phyloP scores from a whole-genome alignment of 2,113 vertebrate genomes.

The Toxotes chatareus region DNA sequence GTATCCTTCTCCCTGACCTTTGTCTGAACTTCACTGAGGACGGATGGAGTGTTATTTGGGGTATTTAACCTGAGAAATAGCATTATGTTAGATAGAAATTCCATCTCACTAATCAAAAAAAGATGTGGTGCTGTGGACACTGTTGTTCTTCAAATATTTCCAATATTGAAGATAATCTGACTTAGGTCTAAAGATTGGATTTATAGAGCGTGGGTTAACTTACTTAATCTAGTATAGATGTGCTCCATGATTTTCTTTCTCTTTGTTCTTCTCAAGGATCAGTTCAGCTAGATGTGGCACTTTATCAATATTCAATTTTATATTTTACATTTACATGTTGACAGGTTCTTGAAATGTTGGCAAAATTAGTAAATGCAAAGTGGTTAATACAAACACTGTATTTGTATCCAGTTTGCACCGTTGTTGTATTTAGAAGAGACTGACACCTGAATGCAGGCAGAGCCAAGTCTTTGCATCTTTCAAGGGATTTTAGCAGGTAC shows the following conservation, averaged over 20 bases:
- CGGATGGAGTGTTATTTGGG: background rate
- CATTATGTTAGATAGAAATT: slow-evolving; percentile 28
- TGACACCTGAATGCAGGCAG: background rate
- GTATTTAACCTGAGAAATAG: slow-evolving; percentile 37
- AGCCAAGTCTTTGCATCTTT: background rate
- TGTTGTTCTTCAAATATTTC: slow-evolving; percentile 8
- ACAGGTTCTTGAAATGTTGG: background rate
- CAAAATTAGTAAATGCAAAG: background rate
- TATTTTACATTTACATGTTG: slow-evolving; percentile 1
- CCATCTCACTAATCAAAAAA: slow-evolving; percentile 27
- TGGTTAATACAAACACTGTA: background rate
- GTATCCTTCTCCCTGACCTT: slow-evolving; percentile 20
- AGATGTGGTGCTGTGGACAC: background rate
- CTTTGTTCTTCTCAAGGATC: background rate
- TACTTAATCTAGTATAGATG: background rate
- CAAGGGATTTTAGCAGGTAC: too few relatives aligned
- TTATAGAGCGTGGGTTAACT: background rate
- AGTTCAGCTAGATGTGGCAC: background rate
- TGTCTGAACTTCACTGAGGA: slow-evolving; percentile 11
- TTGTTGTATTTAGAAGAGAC: too few relatives aligned
- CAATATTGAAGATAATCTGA: background rate
- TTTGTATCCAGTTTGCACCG: background rate
- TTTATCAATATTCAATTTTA: background rate
- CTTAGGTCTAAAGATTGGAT: slow-evolving; percentile 17
- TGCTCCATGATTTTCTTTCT: background rate